phyloP scores from a whole-genome alignment of 2,113 vertebrate species.

The Dromas ardeola region DNA sequence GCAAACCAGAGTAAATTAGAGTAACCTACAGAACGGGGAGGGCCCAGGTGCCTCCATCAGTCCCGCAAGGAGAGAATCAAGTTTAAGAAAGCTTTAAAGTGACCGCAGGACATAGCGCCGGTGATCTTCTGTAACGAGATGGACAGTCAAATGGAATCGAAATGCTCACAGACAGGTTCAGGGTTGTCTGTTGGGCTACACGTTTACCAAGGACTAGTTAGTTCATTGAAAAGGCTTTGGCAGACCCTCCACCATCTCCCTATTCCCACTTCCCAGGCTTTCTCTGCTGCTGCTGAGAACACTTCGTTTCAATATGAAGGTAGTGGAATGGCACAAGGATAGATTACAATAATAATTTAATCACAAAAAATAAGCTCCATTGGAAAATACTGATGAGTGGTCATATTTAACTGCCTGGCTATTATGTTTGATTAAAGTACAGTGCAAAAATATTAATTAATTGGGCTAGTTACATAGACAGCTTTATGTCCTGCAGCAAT shows the following conservation, averaged over 20 bases:
- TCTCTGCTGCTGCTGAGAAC: background rate
- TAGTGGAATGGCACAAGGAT: background rate
- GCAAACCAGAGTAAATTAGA: background rate
- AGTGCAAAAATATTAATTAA: slow-evolving; percentile 52
- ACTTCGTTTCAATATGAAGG: background rate
- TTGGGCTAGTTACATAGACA: slow-evolving; percentile 30
- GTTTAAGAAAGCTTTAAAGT: background rate
- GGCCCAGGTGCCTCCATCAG: background rate
- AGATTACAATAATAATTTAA: slow-evolving; percentile 16
- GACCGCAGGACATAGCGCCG: background rate
- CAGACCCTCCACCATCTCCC: background rate
- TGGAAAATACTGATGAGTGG: slow-evolving; percentile 23
- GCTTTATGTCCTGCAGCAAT: slow-evolving; percentile 54
- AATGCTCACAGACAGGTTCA: background rate
- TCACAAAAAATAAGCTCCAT: slow-evolving; percentile 16
- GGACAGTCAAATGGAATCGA: background rate
- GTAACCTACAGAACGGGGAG: background rate
- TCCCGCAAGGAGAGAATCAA: background rate
- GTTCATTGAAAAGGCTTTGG: background rate
- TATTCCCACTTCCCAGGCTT: background rate
- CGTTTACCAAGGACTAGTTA: background rate
- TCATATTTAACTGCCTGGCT: background rate
- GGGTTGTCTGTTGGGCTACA: background rate
- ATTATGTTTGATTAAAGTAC: slow-evolving; percentile 58
- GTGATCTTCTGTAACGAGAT: background rate